Conservation (phyloP, 2,888 invertebrate genomes). For the Lycaena phlaeas region DNA sequence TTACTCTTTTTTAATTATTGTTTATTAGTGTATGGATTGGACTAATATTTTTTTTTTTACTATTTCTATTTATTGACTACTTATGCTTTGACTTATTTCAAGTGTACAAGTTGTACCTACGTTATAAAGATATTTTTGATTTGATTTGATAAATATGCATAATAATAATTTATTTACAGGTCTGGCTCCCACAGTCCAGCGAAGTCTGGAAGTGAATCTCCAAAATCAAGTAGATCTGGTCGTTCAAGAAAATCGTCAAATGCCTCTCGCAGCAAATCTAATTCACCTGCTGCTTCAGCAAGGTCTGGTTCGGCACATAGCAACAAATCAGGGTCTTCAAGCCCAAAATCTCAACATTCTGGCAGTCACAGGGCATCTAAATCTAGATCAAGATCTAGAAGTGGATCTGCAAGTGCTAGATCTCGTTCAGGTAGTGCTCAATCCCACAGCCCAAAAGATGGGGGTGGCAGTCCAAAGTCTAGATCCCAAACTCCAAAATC, state of each 20-base stretch:
- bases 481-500: conserved; percentile 32
- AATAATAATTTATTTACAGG: too few species aligned
- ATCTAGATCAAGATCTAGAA: conserved; percentile 44
- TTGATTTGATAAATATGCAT: too few species aligned
- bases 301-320: conserved; percentile 58
- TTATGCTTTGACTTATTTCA: too few species aligned
- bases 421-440: conserved; percentile 31
- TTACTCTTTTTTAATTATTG: too few species aligned
- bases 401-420: conserved; percentile 38
- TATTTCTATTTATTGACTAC: too few species aligned
- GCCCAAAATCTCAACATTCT: conserved; percentile 55
- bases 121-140: too few species aligned
- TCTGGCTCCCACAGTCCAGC: conserved; percentile 54
- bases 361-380: conserved; percentile 46
- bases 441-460: conserved; percentile 28
- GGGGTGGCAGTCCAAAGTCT: conserved; percentile 32
- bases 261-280: conserved; percentile 57
- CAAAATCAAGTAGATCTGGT: conserved; percentile 47
- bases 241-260: conserved; percentile 49
- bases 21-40: too few species aligned
- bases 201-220: conserved; percentile 58
- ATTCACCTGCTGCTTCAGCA: conserved; percentile 52
- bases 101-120: too few species aligned
- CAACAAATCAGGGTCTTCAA: conserved; percentile 59
- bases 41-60: too few species aligned